phyloP scores from a whole-genome alignment of 2,113 vertebrate genomes.

The Oncorhynchus gorbuscha region DNA sequence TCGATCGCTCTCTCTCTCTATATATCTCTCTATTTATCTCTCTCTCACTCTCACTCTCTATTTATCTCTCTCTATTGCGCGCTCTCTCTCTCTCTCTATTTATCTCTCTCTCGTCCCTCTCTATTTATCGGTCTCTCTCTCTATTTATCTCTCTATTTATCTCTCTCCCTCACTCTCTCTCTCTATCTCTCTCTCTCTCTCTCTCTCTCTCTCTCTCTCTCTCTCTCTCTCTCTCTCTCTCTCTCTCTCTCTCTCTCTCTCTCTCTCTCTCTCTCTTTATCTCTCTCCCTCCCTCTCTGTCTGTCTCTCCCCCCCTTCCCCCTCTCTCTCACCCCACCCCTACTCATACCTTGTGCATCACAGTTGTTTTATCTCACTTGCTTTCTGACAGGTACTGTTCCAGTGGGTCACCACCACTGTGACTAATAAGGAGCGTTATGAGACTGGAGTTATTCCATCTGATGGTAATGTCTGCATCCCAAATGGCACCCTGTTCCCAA shows the following conservation, averaged over 20 bases:
- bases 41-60: rapidly evolving
- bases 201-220: not conserved
- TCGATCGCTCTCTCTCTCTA: rapidly evolving
- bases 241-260: too few species aligned
- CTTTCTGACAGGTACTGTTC: constrained; percentile 53
- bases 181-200: not conserved
- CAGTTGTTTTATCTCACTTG: constrained; percentile 51
- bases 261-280: too few species aligned
- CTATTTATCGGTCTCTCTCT: too few species aligned
- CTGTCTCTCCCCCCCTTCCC: not conserved
- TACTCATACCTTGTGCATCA: constrained; percentile 13
- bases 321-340: constrained; percentile 11
- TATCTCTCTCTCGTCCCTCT: too few species aligned
- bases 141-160: too few species aligned
- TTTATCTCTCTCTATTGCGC: too few species aligned
- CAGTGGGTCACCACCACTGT: constrained; percentile 48
- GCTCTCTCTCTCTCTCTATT: too few species aligned
- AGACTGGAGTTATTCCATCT: constrained; percentile 65
- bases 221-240: too few species aligned
- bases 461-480: constrained; percentile 14
- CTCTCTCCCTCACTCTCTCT: not conserved
- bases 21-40: too few species aligned
- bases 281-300: not conserved
- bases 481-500: too few species aligned
- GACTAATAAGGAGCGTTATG: constrained; percentile 75